These are phyloP conservation scores for Rhea pennata DNA, from an alignment of 2,113 vertebrate species.

Conservation along the genomic window DNA sequence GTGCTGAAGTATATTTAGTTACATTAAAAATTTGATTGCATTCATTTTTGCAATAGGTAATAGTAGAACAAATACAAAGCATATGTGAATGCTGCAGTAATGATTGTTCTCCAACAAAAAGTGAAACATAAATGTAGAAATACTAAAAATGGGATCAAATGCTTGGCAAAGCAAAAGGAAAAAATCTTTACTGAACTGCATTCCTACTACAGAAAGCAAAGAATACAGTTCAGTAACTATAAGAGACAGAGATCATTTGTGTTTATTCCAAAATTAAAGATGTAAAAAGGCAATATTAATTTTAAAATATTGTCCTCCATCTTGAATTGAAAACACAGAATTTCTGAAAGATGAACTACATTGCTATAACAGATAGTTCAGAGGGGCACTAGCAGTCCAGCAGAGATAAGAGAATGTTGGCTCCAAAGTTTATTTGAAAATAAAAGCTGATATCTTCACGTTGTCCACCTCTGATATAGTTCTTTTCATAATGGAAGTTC, in stretches of 20 bases:
- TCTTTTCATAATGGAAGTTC: conserved; percentile 78
- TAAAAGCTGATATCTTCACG: conserved; percentile 76
- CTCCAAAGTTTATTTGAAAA: conserved; percentile 77
- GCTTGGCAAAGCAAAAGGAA: conserved; percentile 45
- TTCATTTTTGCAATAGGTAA: conserved; percentile 74
- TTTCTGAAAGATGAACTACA: conserved; percentile 74
- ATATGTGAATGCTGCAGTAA: conserved; percentile 63
- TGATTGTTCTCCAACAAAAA: conserved; percentile 64
- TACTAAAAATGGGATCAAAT: conserved; percentile 30
- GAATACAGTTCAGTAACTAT: conserved; percentile 61
- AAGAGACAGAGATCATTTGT: conserved; percentile 44
- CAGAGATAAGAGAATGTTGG: conserved; percentile 74
- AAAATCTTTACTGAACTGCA: conserved; percentile 42
- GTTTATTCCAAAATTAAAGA: conserved; percentile 69
- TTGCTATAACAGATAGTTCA: conserved; percentile 71
- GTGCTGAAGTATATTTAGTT: conserved; percentile 80
- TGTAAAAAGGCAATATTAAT: conserved; percentile 75
- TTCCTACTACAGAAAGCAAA: conserved; percentile 43
- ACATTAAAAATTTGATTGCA: conserved; percentile 78
- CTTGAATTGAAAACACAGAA: conserved; percentile 74
- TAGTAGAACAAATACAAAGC: conserved; percentile 65
- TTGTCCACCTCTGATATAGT: conserved; percentile 78
- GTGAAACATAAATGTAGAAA: conserved; percentile 44
- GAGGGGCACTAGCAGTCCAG: conserved; percentile 76
- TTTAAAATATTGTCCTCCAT: conserved; percentile 73